Percentiles rank a stretch among this genome's conserved stretches.
phyloP scores from a whole-genome alignment of 2,888 invertebrate species.

The Metellina segmentata region DNA sequence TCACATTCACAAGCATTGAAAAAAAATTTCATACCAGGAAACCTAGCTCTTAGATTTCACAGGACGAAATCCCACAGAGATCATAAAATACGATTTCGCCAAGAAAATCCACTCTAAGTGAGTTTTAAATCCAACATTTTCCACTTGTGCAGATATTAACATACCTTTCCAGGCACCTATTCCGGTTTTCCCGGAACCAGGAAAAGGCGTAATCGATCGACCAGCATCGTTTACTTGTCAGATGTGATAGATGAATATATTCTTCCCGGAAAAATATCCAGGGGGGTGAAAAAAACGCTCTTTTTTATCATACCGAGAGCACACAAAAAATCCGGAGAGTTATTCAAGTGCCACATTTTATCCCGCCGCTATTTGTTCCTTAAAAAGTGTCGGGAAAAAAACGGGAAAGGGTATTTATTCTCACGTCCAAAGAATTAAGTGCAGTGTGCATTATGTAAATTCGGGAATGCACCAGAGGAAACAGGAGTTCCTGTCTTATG shows the following conservation, averaged over 20 bases:
- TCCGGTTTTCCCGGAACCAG: neutral
- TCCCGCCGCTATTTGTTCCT: neutral
- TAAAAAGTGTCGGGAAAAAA: neutral
- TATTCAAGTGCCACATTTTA: neutral
- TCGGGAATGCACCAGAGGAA: neutral
- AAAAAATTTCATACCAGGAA: too few species aligned
- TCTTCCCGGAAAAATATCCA: neutral
- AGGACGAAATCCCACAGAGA: neutral
- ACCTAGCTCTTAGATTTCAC: neutral
- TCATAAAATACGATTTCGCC: neutral
- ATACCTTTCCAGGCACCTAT: neutral
- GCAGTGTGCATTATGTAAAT: neutral
- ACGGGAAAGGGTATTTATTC: neutral
- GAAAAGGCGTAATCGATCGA: neutral
- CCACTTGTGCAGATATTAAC: neutral
- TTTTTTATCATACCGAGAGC: neutral
- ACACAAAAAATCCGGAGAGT: neutral
- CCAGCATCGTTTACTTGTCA: constrained; percentile 20
- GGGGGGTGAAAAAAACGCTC: neutral
- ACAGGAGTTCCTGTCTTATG: neutral
- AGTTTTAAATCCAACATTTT: neutral
- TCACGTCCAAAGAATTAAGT: neutral
- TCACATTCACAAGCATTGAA: too few species aligned
- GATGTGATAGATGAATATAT: neutral
- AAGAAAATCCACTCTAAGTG: neutral